These are phyloP conservation scores for Eurystomus glaucurus DNA, from an alignment of 2,797 vertebrate species.

Conservation along the genomic window DNA sequence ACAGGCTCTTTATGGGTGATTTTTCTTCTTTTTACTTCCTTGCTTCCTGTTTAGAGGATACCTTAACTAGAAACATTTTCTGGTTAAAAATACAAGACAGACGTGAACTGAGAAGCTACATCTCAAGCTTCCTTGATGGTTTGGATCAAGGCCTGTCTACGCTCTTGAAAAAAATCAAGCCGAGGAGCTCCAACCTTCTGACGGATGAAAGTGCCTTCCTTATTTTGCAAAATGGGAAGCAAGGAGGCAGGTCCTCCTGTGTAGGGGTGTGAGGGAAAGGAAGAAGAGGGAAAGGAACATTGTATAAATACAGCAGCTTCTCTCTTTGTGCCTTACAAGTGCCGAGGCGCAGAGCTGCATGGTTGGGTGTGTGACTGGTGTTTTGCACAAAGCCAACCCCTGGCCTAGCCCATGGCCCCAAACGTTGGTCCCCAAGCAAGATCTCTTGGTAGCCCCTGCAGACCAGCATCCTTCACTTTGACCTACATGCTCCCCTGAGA, in stretches of 20 bases:
- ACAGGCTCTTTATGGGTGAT: not conserved
- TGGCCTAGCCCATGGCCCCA: not conserved
- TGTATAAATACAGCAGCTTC: rapidly evolving
- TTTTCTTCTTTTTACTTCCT: not conserved
- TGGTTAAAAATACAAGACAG: not conserved
- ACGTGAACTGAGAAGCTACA: not conserved
- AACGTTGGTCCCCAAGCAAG: not conserved
- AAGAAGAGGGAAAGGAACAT: not conserved
- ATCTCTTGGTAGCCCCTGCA: not conserved
- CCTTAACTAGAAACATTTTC: not conserved
- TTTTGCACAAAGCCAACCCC: not conserved
- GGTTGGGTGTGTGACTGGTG: not conserved
- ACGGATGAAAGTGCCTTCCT: not conserved
- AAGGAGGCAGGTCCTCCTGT: not conserved
- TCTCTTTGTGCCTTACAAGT: not conserved
- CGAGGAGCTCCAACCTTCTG: not conserved
- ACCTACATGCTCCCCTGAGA: not conserved
- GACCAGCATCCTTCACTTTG: not conserved
- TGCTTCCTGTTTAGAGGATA: not conserved
- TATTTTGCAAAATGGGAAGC: not conserved
- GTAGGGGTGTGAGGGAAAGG: not conserved
- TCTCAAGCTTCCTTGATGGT: not conserved
- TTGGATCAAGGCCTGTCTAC: not conserved
- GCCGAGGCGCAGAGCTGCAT: rapidly evolving
- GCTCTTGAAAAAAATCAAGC: not conserved